phyloP scores from a whole-genome alignment of 2,888 invertebrate genomes.

The Barypeithes pellucidus region DNA sequence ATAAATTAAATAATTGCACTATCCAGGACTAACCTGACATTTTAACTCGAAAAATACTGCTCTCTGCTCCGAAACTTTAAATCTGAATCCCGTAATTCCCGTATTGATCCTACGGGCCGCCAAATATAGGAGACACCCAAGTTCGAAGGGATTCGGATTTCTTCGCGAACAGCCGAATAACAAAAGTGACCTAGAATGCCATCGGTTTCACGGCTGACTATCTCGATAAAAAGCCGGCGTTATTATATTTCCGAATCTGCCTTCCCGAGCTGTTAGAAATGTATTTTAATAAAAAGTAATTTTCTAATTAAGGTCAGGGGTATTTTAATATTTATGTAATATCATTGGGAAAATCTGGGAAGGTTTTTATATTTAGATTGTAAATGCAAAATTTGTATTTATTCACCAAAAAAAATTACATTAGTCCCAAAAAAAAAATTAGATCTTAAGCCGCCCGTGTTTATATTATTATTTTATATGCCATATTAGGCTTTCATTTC shows the following conservation, averaged over 20 bases:
- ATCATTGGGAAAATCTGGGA: not conserved
- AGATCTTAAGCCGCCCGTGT: no score
- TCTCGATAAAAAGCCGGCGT: conserved; percentile 8
- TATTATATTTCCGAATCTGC: not conserved
- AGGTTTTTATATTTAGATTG: not conserved
- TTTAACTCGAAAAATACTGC: conserved; percentile 55
- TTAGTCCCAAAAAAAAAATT: no score
- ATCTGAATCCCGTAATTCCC: conserved; percentile 61
- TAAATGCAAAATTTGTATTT: not conserved
- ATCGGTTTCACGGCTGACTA: conserved; percentile 16
- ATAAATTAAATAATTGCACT: no score
- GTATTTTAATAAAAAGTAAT: conserved; percentile 5
- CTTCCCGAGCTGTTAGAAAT: not conserved
- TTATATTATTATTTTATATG: no score
- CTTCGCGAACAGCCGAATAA: conserved; percentile 58
- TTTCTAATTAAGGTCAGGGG: not conserved
- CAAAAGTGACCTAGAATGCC: conserved; percentile 22
- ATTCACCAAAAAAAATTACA: no score
- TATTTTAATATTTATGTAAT: not conserved
- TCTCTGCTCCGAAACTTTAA: conserved; percentile 35
- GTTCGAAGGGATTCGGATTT: conserved; percentile 64
- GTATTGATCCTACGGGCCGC: conserved; percentile 68
- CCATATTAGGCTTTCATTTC: no score
- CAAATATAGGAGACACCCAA: conserved; percentile 65
- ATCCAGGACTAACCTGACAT: conserved; percentile 1